Percentiles rank a stretch among this genome's conserved stretches.
Evolutionary conservation across 2,888 invertebrate genomes (phyloP).

Genomic region (Andricus quercusramuli): DNA sequence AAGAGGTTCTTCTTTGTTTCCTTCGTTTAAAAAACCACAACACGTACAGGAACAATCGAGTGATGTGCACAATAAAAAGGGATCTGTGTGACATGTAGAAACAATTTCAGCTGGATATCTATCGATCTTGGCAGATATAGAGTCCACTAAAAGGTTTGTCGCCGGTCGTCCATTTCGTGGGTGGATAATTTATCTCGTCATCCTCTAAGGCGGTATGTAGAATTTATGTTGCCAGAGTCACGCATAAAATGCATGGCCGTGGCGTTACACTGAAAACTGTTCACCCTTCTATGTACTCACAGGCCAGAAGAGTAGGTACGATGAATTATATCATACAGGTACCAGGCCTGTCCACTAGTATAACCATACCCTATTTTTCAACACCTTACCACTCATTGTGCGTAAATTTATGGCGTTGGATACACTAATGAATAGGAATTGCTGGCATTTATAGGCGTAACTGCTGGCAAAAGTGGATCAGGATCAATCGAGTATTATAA

Average conservation of each 20-base stretch:
- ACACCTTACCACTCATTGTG: neutral
- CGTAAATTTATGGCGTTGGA: neutral
- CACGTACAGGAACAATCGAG: no score
- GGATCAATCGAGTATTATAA: conserved; percentile 3
- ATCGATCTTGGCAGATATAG: neutral
- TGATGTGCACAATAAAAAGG: no score
- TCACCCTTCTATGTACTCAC: neutral
- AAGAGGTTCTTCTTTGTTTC: no score
- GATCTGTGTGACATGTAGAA: no score
- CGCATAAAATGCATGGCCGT: conserved; percentile 21
- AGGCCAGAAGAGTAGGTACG: neutral
- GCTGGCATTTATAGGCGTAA: neutral
- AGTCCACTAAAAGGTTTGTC: neutral
- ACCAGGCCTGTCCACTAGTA: neutral
- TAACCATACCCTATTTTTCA: conserved; percentile 7
- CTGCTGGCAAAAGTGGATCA: conserved; percentile 11
- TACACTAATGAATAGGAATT: conserved; percentile 9
- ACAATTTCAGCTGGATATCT: no score
- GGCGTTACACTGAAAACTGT: conserved; percentile 18
- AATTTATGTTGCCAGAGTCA: conserved; percentile 22
- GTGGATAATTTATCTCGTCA: conserved; percentile 25
- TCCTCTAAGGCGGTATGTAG: conserved; percentile 28
- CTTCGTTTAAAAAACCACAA: no score
- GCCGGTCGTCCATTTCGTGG: conserved; percentile 1
- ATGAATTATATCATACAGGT: neutral